A percentile compares a stretch with the other conserved stretches of the same genome.
Conservation (phyloP, 2,888 invertebrate genomes). For the Cataglyphis rosenhaueri region DNA sequence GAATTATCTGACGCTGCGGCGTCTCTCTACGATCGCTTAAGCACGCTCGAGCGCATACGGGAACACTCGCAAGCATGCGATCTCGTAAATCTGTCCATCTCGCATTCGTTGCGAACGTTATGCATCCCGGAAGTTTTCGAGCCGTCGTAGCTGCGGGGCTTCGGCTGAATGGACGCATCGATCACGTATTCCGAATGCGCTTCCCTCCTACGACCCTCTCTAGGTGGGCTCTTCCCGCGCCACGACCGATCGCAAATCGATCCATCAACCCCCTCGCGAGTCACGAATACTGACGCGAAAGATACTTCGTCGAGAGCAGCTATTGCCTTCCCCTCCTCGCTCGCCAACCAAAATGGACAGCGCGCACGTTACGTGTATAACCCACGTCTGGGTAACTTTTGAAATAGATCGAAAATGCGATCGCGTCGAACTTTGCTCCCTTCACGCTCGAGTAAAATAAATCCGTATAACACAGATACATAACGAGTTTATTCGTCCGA, state of each 20-base stretch:
- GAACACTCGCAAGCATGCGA: conserved; percentile 46
- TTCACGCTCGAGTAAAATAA: conserved; percentile 23
- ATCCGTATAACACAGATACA: background rate
- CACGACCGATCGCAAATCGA: conserved; percentile 69
- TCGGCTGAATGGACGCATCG: conserved; percentile 73
- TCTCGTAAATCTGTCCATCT: conserved; percentile 71
- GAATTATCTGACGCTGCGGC: conserved; percentile 14
- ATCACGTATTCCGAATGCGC: conserved; percentile 71
- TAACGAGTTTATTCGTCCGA: conserved; percentile 25
- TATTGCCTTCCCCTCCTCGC: conserved; percentile 20
- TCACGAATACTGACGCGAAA: conserved; percentile 61
- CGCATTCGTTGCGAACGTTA: conserved; percentile 63
- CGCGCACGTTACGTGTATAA: conserved; percentile 41
- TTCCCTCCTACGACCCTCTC: conserved; percentile 53
- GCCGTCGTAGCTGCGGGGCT: conserved; percentile 43
- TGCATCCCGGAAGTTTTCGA: conserved; percentile 69
- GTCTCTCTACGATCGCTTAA: conserved; percentile 41
- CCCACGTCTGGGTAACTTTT: conserved; percentile 34
- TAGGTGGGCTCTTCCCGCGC: conserved; percentile 51
- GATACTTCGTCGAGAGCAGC: conserved; percentile 56
- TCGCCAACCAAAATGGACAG: conserved; percentile 63
- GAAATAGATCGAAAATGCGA: conserved; percentile 49
- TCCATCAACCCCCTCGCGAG: conserved; percentile 70
- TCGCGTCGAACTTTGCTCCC: conserved; percentile 38
- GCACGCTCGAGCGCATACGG: conserved; percentile 42